Base-by-base conservation (phyloP, 2,888 invertebrate genomes). In the Cosmia pyralina region DNA sequence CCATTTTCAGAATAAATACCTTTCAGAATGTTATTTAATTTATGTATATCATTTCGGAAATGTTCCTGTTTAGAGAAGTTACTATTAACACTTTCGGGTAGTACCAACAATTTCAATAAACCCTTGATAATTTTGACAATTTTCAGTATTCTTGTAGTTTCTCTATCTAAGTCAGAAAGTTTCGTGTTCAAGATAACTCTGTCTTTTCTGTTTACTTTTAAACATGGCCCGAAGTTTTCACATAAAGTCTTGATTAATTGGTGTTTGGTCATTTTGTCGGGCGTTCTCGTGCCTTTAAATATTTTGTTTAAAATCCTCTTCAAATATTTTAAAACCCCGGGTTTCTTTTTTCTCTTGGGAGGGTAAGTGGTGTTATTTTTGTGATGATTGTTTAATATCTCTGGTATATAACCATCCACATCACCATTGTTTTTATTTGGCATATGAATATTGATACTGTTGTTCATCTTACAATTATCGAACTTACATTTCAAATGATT, bases 101-200 rank as follows among this genome's bases (percentile, higher is more conserved):
- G 48, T 57, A 90, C 86, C 34, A 93, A 53, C 28, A 92, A 72
- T 70, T 87, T 88, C 41, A 94, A 77, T 52, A 93, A 85, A 5
- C 92, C 93, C 79, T 94, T 94, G 3, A 95, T 93, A 19, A 88
- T 91, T 77, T 87, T 91, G 0, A 94, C 89, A 19, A 88, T 91
- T 85, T 86, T 90, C 11, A 95, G 83, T 69, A 94, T 92, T 52
- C 82, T 90, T 28, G 85, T 79, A 19, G 92, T 91, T 90, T 94
- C 93, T 6, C 64, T 60, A 68, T 90, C 90, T 48, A 95, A 80
- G 52, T 92, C 86, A 53, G 88, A 85, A 11, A 95, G 81, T 86
- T 93, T 94, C 0, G 81, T 65, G 67, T 88, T 87, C 13, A 95
- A 74, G n/a, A 85, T 38, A 53, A 72, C 57, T 81, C 84, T 91